Evolutionary conservation across 2,888 invertebrate species (phyloP).

Genomic region (Orthosia cruda): DNA sequence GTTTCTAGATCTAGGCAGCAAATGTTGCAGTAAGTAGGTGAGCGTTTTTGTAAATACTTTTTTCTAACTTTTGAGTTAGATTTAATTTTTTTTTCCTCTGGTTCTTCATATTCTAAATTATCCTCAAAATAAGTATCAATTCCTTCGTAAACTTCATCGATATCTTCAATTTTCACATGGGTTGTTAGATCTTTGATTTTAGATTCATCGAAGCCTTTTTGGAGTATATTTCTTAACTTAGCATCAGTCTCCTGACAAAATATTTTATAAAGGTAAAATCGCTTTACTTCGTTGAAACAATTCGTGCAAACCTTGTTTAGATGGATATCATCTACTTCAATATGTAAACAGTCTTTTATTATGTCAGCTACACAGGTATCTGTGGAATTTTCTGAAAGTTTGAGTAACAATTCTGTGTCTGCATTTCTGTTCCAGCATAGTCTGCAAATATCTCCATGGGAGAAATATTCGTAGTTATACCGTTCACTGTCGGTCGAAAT

Average conservation of each 20-base stretch:
- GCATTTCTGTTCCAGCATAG: slow-evolving; percentile 83
- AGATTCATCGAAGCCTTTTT: slow-evolving; percentile 48
- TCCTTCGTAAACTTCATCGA: slow-evolving; percentile 43
- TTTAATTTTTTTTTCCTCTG: slow-evolving; percentile 42
- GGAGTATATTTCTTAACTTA: slow-evolving; percentile 75
- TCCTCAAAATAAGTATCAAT: slow-evolving; percentile 50
- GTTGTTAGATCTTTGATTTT: slow-evolving; percentile 46
- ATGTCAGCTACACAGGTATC: slow-evolving; percentile 72
- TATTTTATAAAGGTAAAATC: slow-evolving; percentile 81
- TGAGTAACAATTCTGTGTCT: slow-evolving; percentile 69
- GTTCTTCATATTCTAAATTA: slow-evolving; percentile 32
- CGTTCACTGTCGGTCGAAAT: slow-evolving; percentile 67
- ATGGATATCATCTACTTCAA: slow-evolving; percentile 74
- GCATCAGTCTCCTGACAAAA: slow-evolving; percentile 79
- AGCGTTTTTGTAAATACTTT: slow-evolving; percentile 72
- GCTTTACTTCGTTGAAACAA: slow-evolving; percentile 79
- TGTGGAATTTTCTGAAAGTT: slow-evolving; percentile 55
- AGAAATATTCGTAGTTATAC: slow-evolving; percentile 83
- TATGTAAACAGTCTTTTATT: slow-evolving; percentile 80
- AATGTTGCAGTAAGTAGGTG: slow-evolving; percentile 81
- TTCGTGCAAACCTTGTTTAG: slow-evolving; percentile 80
- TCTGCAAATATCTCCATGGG: slow-evolving; percentile 82
- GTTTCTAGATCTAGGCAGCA: slow-evolving; percentile 80
- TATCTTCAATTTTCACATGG: slow-evolving; percentile 53
- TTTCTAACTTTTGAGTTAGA: slow-evolving; percentile 65